Evolutionary conservation across 2,888 invertebrate species (phyloP).

Genomic region (Lycia hirtaria): DNA sequence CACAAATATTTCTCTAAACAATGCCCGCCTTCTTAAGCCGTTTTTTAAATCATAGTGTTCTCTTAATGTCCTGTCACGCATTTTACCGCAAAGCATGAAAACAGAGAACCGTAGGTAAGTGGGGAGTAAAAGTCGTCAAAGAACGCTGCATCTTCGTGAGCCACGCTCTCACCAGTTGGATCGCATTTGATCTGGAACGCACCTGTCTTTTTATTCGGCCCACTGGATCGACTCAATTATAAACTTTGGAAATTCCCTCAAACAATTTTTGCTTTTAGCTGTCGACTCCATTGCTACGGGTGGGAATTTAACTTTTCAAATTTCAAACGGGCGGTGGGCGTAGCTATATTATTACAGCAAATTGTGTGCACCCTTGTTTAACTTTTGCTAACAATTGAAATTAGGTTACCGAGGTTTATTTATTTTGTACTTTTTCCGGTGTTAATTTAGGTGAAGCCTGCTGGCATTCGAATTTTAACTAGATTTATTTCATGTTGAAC

Average conservation of each 20-base stretch:
- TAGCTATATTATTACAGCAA: background rate
- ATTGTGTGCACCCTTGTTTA: conserved; percentile 13
- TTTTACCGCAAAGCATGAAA: too few relatives aligned
- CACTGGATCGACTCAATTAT: conserved; percentile 21
- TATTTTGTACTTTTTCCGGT: conserved; percentile 3
- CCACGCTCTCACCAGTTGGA: background rate
- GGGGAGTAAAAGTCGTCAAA: background rate
- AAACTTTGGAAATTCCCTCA: conserved; percentile 20
- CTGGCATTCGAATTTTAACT: background rate
- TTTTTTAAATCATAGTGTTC: too few relatives aligned
- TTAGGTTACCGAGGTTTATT: conserved; percentile 4
- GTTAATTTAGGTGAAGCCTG: background rate
- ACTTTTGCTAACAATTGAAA: conserved; percentile 5
- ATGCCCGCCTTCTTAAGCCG: too few relatives aligned
- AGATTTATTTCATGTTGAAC: background rate
- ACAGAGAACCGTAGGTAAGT: too few relatives aligned
- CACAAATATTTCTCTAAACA: too few relatives aligned
- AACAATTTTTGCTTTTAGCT: conserved; percentile 24
- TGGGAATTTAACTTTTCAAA: conserved; percentile 20
- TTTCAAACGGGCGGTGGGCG: conserved; percentile 6
- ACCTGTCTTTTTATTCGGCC: conserved; percentile 9
- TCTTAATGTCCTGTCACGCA: too few relatives aligned
- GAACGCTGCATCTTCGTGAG: background rate
- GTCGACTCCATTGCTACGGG: conserved; percentile 12
- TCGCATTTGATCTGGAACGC: background rate